Evolutionary conservation across 1,140 invertebrate genomes (phyloP), one percentile per base, ranked within the genome.

Genomic region (Schlechtendalia chinensis): DNA sequence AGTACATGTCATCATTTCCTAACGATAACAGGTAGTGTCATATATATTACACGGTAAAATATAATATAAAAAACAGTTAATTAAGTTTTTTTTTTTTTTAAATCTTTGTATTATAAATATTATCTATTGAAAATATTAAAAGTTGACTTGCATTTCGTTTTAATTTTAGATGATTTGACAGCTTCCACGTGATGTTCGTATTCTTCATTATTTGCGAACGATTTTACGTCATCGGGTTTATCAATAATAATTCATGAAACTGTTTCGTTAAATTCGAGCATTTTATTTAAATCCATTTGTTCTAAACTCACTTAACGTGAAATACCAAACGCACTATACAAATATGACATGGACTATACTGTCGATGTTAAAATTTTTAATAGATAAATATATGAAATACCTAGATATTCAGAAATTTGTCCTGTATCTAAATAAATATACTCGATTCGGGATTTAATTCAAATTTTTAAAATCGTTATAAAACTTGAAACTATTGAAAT

Each of bases 81-180:
- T n/a, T n/a, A n/a, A n/a, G n/a, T n/a, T n/a, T n/a, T n/a, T n/a
- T n/a, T n/a, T n/a, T n/a, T n/a, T n/a, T n/a, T n/a, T n/a, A n/a
- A n/a, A n/a, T n/a, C n/a, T n/a, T n/a, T n/a, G n/a, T n/a, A n/a
- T n/a, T n/a, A n/a, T n/a, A n/a, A n/a, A n/a, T n/a, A n/a, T n/a
- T n/a, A n/a, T n/a, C n/a, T n/a, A n/a, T n/a, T n/a, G n/a, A n/a
- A n/a, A n/a, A n/a, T n/a, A n/a, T n/a, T n/a, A n/a, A n/a, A n/a
- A n/a, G n/a, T n/a, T n/a, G n/a, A n/a, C n/a, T 61, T 61, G 59
- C 59, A 61, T 61, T 29, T 61, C 29, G 24, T 61, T 61, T 61
- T 11, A 58, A 11, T 61, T 16, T 61, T 61, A 8, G 58, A 61
- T 27, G 27, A 61, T 61, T 61, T 61, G 16, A 61, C 24, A 5